Percentiles rank a stretch among this genome's conserved stretches.
These are phyloP conservation scores for Eucidaris tribuloides DNA, from an alignment of 35 echinoderm and acorn worm species.

Conservation along the genomic window DNA sequence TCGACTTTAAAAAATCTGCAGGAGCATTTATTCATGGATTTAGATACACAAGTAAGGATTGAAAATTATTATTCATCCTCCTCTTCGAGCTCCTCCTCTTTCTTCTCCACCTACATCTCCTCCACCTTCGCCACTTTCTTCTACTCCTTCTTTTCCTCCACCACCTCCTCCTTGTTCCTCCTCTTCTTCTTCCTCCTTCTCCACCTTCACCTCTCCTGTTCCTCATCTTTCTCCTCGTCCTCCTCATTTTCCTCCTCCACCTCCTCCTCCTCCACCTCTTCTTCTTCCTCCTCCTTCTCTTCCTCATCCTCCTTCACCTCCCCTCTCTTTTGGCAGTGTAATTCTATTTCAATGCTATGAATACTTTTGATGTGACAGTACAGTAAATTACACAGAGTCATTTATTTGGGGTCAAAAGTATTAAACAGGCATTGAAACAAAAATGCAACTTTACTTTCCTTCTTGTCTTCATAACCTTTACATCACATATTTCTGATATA, in stretches of 20 bases:
- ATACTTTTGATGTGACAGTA: too few relatives aligned
- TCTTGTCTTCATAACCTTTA: too few relatives aligned
- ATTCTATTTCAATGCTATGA: too few relatives aligned
- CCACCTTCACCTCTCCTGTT: too few relatives aligned
- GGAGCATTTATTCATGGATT: slow-evolving; percentile 98
- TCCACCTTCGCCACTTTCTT: background rate
- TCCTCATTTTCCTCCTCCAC: background rate
- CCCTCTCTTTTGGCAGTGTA: too few relatives aligned
- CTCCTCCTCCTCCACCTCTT: background rate
- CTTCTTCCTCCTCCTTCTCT: background rate
- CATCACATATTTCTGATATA: too few relatives aligned
- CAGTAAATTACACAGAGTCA: too few relatives aligned
- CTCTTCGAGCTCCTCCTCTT: background rate
- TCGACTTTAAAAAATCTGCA: slow-evolving; percentile 87
- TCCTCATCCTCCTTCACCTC: too few relatives aligned
- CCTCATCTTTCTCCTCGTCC: background rate
- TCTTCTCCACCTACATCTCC: background rate
- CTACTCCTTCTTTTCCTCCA: background rate
- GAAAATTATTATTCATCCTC: too few relatives aligned
- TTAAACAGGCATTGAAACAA: too few relatives aligned
- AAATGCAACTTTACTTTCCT: too few relatives aligned
- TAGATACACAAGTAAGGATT: slow-evolving; percentile 81
- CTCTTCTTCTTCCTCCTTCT: background rate
- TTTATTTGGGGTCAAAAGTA: too few relatives aligned
- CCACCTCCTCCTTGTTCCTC: background rate